Conservation (phyloP, 2,888 invertebrate species). For the Oscheius sp. region DNA sequence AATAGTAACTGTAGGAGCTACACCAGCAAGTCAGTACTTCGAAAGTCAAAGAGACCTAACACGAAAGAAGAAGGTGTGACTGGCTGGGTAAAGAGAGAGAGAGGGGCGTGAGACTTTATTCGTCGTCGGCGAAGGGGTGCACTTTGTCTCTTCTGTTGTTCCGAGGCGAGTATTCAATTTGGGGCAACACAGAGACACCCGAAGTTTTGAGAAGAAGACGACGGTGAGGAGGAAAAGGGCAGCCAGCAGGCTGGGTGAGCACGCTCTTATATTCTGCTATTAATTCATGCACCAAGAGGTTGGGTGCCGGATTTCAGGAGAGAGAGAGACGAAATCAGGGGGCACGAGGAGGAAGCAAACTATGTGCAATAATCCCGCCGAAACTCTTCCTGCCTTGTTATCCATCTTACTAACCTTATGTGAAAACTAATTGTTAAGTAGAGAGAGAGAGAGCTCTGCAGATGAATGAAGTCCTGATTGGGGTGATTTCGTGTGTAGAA, state of each 20-base stretch:
- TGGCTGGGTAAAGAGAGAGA: background rate
- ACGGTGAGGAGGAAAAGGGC: background rate
- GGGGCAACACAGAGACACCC: background rate
- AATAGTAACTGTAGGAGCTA: no score
- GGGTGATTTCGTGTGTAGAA: background rate
- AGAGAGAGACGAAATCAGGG: conserved; percentile 5
- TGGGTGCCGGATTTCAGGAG: conserved; percentile 16
- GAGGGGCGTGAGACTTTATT: background rate
- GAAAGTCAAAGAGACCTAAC: no score
- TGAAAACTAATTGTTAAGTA: background rate
- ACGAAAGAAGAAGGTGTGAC: background rate
- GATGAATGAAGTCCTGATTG: background rate
- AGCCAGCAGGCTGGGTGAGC: background rate
- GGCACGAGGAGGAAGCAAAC: conserved; percentile 8
- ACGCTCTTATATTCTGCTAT: conserved; percentile 17
- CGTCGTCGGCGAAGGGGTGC: no score
- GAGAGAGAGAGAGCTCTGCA: background rate
- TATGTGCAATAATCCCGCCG: background rate
- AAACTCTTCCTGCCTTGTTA: background rate
- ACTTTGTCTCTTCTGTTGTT: background rate
- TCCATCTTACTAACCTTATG: background rate
- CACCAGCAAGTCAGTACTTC: no score
- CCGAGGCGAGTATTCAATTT: background rate
- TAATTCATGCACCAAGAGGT: conserved; percentile 23
- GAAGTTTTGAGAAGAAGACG: background rate